A percentile compares a stretch with the other conserved stretches of the same genome.
Evolutionary conservation across 2,888 invertebrate species (phyloP).

Genomic region (Bellardia bayeri): DNA sequence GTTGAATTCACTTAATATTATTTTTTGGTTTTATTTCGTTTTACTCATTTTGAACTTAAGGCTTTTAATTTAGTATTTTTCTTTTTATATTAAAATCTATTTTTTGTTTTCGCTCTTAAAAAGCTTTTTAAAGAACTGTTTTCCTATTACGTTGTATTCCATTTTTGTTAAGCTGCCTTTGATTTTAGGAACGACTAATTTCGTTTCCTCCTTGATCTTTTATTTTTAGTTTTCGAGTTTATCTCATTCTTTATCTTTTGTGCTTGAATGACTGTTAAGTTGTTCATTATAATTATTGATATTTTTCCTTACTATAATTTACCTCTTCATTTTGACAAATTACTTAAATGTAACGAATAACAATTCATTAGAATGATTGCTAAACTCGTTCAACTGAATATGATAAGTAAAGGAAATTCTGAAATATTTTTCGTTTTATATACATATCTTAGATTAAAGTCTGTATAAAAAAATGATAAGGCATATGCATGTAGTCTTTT

Average conservation of each 20-base stretch:
- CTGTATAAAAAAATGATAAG: no score
- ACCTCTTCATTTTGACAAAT: background rate
- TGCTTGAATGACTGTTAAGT: background rate
- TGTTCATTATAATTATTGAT: conserved; percentile 5
- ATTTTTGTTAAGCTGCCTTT: background rate
- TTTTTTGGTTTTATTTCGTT: no score
- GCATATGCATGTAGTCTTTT: no score
- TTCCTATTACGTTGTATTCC: background rate
- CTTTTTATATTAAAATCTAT: background rate
- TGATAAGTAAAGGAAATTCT: no score
- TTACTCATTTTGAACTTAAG: no score
- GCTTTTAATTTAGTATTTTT: background rate
- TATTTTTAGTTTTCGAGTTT: background rate
- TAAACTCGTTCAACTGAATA: no score
- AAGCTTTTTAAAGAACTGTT: background rate
- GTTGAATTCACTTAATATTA: no score
- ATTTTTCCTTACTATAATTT: background rate
- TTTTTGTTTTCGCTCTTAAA: background rate
- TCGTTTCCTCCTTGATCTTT: background rate
- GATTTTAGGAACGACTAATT: background rate
- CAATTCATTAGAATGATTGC: no score
- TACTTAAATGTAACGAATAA: no score
- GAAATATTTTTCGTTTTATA: no score
- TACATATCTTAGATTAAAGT: no score
- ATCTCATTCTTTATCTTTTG: background rate